Percentiles rank a stretch among this genome's conserved stretches.
phyloP scores from a whole-genome alignment of 2,797 vertebrate genomes.

The Bradypodion ventrale region DNA sequence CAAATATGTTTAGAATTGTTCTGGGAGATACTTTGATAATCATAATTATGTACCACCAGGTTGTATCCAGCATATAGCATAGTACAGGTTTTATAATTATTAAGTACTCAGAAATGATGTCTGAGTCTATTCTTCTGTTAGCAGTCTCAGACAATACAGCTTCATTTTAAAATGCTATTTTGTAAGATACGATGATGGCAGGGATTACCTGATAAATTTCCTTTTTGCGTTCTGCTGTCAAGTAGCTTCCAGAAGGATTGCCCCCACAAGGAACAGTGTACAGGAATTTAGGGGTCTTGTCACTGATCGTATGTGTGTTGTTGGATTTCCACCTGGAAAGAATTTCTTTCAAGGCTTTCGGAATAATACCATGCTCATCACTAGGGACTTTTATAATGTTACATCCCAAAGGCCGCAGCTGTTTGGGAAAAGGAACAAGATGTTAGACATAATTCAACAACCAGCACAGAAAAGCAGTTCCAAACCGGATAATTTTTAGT shows the following conservation, averaged over 20 bases:
- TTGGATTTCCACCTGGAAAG: slow-evolving; percentile 82
- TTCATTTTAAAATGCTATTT: neutral
- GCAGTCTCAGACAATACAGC: neutral
- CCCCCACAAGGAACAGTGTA: slow-evolving; percentile 89
- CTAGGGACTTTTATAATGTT: slow-evolving; percentile 83
- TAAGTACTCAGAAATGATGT: no score
- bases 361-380: slow-evolving; percentile 85
- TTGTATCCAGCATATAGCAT: no score
- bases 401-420: slow-evolving; percentile 84
- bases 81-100: no score
- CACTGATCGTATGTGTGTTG: slow-evolving; percentile 74
- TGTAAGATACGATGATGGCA: neutral
- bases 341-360: slow-evolving; percentile 76
- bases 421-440: slow-evolving; percentile 20
- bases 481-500: neutral
- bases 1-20: no score
- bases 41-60: no score
- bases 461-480: neutral
- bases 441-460: neutral
- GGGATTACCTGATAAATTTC: slow-evolving; percentile 83
- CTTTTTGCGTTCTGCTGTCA: slow-evolving; percentile 81
- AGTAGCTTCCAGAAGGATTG: slow-evolving; percentile 85
- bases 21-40: no score
- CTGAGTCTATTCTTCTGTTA: no score
- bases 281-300: slow-evolving; percentile 78